A percentile compares a stretch with the other conserved stretches of the same genome.
phyloP scores from a whole-genome alignment of 2,113 vertebrate genomes.

The Cromileptes altivelis region DNA sequence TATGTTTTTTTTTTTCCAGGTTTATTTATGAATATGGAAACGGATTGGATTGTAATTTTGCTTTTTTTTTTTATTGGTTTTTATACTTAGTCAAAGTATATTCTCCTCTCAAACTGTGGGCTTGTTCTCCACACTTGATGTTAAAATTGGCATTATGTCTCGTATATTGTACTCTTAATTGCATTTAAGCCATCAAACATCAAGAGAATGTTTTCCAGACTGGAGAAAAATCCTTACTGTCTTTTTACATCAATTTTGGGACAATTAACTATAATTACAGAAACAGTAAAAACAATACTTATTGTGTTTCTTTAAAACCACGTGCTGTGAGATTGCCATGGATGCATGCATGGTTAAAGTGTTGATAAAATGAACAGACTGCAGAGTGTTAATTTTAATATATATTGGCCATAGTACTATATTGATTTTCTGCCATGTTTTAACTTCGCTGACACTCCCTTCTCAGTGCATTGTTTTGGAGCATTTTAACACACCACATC shows the following conservation, averaged over 20 bases:
- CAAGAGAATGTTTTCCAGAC: background rate
- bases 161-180: background rate
- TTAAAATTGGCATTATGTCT: constrained; percentile 20
- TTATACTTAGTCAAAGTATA: background rate
- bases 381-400: background rate
- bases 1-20: background rate
- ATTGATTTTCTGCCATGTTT: background rate
- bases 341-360: background rate
- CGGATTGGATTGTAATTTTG: too few species aligned
- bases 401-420: background rate
- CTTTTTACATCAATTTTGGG: constrained; percentile 5
- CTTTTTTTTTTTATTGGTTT: background rate
- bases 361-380: constrained; percentile 4
- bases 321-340: background rate
- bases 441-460: background rate
- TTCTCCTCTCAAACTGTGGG: background rate
- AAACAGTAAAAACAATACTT: background rate
- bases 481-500: background rate
- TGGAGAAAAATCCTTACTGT: background rate
- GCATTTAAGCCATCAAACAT: constrained; percentile 24
- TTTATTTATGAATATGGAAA: constrained; percentile 19
- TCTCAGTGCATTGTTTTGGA: background rate
- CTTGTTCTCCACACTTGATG: background rate
- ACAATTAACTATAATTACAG: background rate
- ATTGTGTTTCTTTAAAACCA: background rate